Conservation (phyloP, 2,888 invertebrate genomes). For the Meghimatium bilineatum region DNA sequence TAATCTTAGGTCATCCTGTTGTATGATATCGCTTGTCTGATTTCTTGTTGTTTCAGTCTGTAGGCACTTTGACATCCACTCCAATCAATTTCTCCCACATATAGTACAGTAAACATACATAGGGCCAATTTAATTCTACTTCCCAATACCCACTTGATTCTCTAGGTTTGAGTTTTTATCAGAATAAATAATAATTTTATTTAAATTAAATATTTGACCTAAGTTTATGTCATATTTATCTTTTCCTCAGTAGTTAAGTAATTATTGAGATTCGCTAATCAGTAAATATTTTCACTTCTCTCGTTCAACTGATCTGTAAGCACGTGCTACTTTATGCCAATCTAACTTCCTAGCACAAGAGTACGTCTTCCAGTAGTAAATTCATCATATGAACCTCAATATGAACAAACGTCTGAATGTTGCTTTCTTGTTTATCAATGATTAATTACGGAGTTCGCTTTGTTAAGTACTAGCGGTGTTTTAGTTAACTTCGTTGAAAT, state of each 20-base stretch:
- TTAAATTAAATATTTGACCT: not conserved
- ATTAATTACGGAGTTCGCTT: too few species aligned
- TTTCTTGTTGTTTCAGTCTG: too few species aligned
- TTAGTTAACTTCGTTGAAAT: not conserved
- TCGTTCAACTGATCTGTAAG: not conserved
- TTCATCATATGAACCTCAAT: not conserved
- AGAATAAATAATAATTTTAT: not conserved
- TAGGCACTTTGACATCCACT: not conserved
- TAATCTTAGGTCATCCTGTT: not conserved
- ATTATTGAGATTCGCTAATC: too few species aligned
- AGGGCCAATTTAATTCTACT: too few species aligned
- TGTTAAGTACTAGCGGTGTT: too few species aligned
- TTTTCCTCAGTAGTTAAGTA: too few species aligned
- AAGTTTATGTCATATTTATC: too few species aligned
- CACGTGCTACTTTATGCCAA: not conserved
- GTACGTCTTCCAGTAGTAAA: not conserved
- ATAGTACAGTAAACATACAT: too few species aligned
- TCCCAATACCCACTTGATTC: not conserved
- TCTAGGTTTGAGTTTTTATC: not conserved
- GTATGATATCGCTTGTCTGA: not conserved
- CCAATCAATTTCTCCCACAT: not conserved
- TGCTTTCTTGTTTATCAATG: not conserved
- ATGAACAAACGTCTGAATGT: not conserved
- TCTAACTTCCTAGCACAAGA: not conserved
- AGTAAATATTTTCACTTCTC: not conserved